Evolutionary conservation across 2,888 invertebrate genomes (phyloP).

Genomic region (Thereva nobilitata): DNA sequence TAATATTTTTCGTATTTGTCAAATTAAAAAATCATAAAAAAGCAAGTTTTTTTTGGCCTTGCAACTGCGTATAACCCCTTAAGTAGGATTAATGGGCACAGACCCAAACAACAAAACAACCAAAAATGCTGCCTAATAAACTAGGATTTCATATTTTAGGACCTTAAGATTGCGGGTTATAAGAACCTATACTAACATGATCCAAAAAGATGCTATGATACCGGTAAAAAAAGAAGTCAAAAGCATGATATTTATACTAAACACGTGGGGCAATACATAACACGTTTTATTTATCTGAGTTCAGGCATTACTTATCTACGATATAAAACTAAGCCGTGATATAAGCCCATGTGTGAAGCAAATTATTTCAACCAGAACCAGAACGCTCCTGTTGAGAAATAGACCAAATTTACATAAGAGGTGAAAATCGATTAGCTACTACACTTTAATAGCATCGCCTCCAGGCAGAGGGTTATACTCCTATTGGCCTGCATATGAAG

Average conservation of each 20-base stretch:
- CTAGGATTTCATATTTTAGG: constrained; percentile 8
- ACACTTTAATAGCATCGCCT: constrained; percentile 1
- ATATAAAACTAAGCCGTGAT: too few relatives aligned
- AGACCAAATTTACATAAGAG: constrained; percentile 19
- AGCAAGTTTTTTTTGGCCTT: too few relatives aligned
- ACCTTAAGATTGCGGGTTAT: constrained; percentile 4
- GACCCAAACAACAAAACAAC: constrained; percentile 6
- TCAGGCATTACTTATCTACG: too few relatives aligned
- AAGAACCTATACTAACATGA: not conserved
- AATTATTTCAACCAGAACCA: too few relatives aligned
- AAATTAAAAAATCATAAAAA: too few relatives aligned
- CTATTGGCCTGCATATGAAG: constrained; percentile 1
- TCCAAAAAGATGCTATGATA: not conserved
- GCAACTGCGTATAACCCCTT: too few relatives aligned
- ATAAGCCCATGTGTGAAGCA: too few relatives aligned
- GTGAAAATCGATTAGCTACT: constrained; percentile 24
- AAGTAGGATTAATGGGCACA: constrained; percentile 31
- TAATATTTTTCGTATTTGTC: too few relatives aligned
- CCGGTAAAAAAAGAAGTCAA: too few relatives aligned
- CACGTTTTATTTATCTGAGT: too few relatives aligned
- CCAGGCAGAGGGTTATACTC: not conserved
- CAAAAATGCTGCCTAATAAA: constrained; percentile 19
- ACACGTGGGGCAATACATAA: too few relatives aligned
- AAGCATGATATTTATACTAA: too few relatives aligned
- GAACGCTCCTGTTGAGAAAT: not conserved